Evolutionary conservation across 2,797 vertebrate genomes (phyloP).

Genomic region (Cirrhinus mrigala): DNA sequence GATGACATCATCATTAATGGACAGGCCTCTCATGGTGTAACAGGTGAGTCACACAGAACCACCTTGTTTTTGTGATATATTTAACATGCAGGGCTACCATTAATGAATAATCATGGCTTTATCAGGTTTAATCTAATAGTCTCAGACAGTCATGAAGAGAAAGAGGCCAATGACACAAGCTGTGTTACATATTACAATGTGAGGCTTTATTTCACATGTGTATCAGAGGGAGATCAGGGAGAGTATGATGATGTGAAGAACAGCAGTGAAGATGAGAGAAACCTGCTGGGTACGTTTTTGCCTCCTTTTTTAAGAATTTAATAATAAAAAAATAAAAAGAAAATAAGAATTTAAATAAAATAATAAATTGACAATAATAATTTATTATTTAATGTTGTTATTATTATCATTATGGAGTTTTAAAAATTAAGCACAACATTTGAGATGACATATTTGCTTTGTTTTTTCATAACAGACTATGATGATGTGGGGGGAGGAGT

Average conservation of each 20-base stretch:
- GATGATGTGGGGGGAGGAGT: constrained; percentile 17
- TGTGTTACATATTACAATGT: background rate
- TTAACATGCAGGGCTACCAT: background rate
- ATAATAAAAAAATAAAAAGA: too few relatives aligned
- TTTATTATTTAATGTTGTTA: too few relatives aligned
- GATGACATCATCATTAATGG: constrained; percentile 9
- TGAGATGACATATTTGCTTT: background rate
- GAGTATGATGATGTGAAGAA: constrained; percentile 1
- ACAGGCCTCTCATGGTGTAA: background rate
- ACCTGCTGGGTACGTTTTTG: background rate
- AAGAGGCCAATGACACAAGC: too few relatives aligned
- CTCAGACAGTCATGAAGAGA: too few relatives aligned
- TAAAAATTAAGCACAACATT: background rate
- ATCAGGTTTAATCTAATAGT: background rate
- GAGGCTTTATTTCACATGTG: background rate
- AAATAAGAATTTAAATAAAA: too few relatives aligned
- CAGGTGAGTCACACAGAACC: background rate
- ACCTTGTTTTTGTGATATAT: background rate
- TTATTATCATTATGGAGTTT: too few relatives aligned
- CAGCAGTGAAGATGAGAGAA: background rate
- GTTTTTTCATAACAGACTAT: constrained; percentile 14
- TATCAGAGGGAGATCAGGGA: background rate
- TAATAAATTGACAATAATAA: too few relatives aligned
- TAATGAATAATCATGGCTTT: background rate
- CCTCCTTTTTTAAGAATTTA: background rate